Conservation (phyloP, 2,797 vertebrate species). For the Neomorphus geoffroyi region DNA sequence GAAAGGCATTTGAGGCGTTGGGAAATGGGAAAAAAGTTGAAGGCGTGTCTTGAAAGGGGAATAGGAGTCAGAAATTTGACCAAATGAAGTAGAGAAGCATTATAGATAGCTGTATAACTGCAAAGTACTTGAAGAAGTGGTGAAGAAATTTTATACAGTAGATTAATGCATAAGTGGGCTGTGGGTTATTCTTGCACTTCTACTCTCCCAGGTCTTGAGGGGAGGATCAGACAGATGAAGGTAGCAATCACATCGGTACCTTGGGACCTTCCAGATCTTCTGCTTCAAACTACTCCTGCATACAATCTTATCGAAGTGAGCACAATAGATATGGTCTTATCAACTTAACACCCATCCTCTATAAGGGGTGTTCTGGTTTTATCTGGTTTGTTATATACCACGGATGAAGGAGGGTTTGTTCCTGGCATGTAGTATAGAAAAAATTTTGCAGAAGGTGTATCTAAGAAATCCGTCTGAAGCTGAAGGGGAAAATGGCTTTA, state of each 20-base stretch:
- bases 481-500: not conserved
- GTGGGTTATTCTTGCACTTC: not conserved
- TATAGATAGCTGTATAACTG: not conserved
- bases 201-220: fast-evolving
- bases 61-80: not conserved
- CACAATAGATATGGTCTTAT: not conserved
- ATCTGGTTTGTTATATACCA: not conserved
- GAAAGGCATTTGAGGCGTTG: not conserved
- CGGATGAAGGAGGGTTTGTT: not conserved
- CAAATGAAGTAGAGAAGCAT: not conserved
- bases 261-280: not conserved
- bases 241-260: not conserved
- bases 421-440: not conserved
- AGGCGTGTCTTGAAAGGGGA: not conserved
- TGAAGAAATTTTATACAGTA: not conserved
- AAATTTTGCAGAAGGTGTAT: not conserved
- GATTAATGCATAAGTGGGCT: not conserved
- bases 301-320: not conserved
- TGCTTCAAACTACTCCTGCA: not conserved
- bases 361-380: not conserved
- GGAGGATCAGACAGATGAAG: not conserved
- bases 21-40: not conserved
- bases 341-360: not conserved
- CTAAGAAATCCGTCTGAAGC: not conserved
- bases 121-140: not conserved